These are phyloP conservation scores for Nephrotoma flavescens DNA, from an alignment of 2,888 invertebrate species.

Conservation along the genomic window DNA sequence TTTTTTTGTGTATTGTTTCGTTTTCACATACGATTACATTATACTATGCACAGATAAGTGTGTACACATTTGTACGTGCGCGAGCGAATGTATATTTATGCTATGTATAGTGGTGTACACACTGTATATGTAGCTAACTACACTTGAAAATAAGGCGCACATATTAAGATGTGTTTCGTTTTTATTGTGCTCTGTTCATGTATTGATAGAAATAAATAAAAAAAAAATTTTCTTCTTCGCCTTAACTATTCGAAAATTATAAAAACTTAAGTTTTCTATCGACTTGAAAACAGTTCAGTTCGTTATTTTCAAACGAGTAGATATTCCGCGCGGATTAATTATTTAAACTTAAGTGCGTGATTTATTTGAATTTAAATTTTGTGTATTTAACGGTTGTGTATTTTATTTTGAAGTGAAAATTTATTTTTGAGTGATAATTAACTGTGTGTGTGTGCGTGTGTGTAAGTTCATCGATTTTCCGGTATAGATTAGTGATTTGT, in stretches of 20 bases:
- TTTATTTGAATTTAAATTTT: neutral
- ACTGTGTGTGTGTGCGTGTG: neutral
- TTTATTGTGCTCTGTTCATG: neutral
- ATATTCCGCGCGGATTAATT: neutral
- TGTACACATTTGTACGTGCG: neutral
- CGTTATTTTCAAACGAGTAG: constrained; percentile 1
- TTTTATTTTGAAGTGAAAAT: neutral
- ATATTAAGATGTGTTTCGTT: neutral
- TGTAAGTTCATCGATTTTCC: neutral
- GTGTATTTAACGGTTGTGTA: neutral
- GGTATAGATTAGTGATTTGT: neutral
- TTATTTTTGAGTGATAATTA: neutral
- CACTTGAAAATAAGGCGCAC: neutral
- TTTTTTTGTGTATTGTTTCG: neutral
- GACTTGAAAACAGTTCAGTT: constrained; percentile 3
- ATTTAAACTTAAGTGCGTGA: neutral
- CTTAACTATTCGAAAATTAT: neutral
- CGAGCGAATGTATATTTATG: neutral
- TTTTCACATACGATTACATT: neutral
- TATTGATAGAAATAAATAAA: neutral
- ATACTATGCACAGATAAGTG: neutral
- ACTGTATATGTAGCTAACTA: neutral
- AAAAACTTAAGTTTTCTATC: constrained; percentile 1
- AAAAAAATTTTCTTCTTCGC: neutral
- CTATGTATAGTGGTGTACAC: neutral